phyloP scores from a whole-genome alignment of 2,888 invertebrate genomes.

The Bembecia ichneumoniformis region DNA sequence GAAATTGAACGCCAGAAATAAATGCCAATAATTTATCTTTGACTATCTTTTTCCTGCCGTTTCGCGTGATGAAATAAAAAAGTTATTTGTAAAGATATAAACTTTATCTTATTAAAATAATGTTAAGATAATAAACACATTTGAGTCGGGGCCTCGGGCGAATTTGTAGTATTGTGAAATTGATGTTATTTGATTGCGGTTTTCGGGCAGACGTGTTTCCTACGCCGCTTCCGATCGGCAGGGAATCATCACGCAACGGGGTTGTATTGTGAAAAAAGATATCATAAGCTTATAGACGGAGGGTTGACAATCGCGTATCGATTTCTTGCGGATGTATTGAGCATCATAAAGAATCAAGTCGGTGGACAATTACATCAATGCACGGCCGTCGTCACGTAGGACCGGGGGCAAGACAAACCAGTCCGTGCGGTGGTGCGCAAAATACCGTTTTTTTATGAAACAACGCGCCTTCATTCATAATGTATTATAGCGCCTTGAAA shows the following conservation, averaged over 20 bases:
- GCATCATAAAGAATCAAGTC: conserved; percentile 32
- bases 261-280: conserved; percentile 18
- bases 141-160: conserved; percentile 34
- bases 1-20: background rate
- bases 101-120: too few species aligned
- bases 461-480: conserved; percentile 67
- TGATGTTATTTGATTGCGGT: conserved; percentile 65
- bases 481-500: conserved; percentile 56
- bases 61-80: too few species aligned
- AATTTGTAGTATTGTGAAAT: conserved; percentile 52
- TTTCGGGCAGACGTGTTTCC: conserved; percentile 65
- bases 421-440: conserved; percentile 43
- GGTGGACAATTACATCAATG: conserved; percentile 58
- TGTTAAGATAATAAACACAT: too few species aligned
- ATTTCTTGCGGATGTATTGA: conserved; percentile 40
- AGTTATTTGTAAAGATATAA: too few species aligned
- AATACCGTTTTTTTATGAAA: conserved; percentile 58
- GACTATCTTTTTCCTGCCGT: too few species aligned
- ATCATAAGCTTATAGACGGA: conserved; percentile 8
- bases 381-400: conserved; percentile 44
- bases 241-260: conserved; percentile 44
- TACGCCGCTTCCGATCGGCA: conserved; percentile 54
- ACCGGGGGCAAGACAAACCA: conserved; percentile 48
- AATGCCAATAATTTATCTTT: too few species aligned
- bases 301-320: conserved; percentile 19